These are phyloP conservation scores for Drosophila kohkoa DNA, from an alignment of 1,140 invertebrate species.

Conservation along the genomic window DNA sequence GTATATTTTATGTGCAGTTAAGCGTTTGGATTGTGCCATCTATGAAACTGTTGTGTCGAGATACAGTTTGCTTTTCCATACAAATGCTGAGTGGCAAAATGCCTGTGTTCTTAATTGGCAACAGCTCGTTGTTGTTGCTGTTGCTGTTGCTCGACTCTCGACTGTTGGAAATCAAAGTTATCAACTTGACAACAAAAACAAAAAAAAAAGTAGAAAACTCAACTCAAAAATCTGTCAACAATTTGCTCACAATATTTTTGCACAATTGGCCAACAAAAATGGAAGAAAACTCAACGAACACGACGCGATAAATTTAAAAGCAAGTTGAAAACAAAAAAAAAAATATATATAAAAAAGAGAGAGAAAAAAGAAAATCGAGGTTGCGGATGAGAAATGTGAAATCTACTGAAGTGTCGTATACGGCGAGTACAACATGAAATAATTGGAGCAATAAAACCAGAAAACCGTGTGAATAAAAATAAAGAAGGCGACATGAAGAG, in stretches of 20 bases:
- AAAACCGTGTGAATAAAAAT: slow-evolving; percentile 74
- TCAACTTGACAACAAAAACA: background rate
- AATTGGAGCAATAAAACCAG: slow-evolving; percentile 80
- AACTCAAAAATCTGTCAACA: slow-evolving; percentile 1
- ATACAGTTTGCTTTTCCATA: slow-evolving; percentile 3
- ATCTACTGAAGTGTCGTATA: slow-evolving; percentile 58
- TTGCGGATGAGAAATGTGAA: slow-evolving; percentile 57
- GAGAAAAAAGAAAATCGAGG: slow-evolving; percentile 1
- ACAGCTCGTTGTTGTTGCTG: background rate
- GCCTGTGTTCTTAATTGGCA: slow-evolving; percentile 4
- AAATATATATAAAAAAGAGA: background rate
- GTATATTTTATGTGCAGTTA: slow-evolving; percentile 78
- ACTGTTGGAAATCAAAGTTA: background rate
- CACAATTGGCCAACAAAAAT: background rate
- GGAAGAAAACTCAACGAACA: background rate
- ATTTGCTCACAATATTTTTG: slow-evolving; percentile 7
- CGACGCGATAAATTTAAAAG: background rate
- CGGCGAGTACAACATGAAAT: slow-evolving; percentile 66
- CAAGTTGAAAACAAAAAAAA: background rate
- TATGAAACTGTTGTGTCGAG: slow-evolving; percentile 21
- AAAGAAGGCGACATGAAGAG: slow-evolving; percentile 39
- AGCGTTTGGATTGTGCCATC: slow-evolving; percentile 62
- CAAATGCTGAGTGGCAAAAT: slow-evolving; percentile 1
- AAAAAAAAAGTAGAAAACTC: background rate
- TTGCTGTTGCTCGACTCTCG: slow-evolving; percentile 2